Conservation (phyloP, 2,888 invertebrate species). For the Lasioglossum malachurum region DNA sequence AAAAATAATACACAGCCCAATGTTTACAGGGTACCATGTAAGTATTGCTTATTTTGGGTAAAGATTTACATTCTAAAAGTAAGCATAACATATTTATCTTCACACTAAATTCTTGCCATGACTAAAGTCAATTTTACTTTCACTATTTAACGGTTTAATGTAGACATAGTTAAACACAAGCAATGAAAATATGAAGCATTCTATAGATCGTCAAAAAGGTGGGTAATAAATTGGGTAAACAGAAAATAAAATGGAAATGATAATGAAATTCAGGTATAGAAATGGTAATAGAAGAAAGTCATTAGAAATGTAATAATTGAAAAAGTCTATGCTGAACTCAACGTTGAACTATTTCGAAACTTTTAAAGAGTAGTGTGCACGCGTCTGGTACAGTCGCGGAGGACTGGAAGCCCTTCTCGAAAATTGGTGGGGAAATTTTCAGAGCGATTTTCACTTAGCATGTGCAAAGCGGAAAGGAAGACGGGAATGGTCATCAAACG, state of each 20-base stretch:
- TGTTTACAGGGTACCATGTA: neutral
- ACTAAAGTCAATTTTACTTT: neutral
- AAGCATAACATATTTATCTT: neutral
- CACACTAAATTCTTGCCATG: neutral
- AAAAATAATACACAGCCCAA: neutral
- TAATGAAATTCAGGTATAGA: neutral
- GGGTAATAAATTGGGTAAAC: neutral
- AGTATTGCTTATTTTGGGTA: neutral
- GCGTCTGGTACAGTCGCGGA: neutral
- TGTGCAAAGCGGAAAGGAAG: neutral
- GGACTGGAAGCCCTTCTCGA: no score
- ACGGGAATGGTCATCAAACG: constrained; percentile 34
- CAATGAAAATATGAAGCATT: neutral
- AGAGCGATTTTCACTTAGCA: neutral
- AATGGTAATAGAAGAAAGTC: neutral
- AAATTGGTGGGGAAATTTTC: neutral
- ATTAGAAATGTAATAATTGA: neutral
- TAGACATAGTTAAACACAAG: no score
- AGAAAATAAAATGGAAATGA: neutral
- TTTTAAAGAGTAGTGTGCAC: neutral
- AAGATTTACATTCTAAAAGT: neutral
- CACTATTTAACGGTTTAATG: neutral
- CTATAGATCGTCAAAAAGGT: neutral
- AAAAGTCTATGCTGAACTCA: neutral
- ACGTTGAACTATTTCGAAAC: neutral